Base-by-base conservation (phyloP, 2,797 vertebrate genomes). In the Phoebastria nigripes region DNA sequence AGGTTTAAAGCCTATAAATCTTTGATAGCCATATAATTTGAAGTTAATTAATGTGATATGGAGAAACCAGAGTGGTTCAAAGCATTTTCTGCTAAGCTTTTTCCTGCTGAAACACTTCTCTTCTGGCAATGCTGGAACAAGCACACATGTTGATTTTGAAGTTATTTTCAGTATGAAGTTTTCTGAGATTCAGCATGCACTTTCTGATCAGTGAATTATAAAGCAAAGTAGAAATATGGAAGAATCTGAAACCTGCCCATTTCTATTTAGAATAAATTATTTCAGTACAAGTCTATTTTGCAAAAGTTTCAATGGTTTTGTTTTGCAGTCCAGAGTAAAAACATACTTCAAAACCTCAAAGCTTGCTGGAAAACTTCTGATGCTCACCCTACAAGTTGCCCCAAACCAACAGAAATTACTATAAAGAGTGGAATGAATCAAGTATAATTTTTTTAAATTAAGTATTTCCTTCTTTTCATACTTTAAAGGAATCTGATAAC, bases 381-480 rank as follows among this genome's bases (percentile, higher is more conserved):
- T 0, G 1, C 2, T 35, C 8, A 33, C 4, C 10, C 10, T 58
- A 41, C 26, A 54, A 80, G 24, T 29, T 73, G 15, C 3, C 8
- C 17, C 13, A 89, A 65, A 52, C 6, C 6, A 51, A 80, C 6
- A 73, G 14, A 92, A 85, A 35, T 33, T 22, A 6, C 16, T 66
- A 8, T 29, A 39, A 65, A 70, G 19, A 66, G 2, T 25, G 8
- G 12, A 71, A 51, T 0, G 4, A 73, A 62, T 15, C 10, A 58
- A 62, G 16, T 21, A 70, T 4, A 1, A 33, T 17, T 51, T 20
- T 20, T 83, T 46, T 59, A 31, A 62, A 44, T 21, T 31, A 56
- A 52, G 11, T n/a, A 5, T 35, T 83, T 55, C 0, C 33, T 72
- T 59, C 1, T 61, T 46, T 67, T 22, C 15, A 26, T 52, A 61